Evolutionary conservation across 2,797 vertebrate genomes (phyloP), one percentile per base, ranked within the genome.

Genomic region (Falco peregrinus): DNA sequence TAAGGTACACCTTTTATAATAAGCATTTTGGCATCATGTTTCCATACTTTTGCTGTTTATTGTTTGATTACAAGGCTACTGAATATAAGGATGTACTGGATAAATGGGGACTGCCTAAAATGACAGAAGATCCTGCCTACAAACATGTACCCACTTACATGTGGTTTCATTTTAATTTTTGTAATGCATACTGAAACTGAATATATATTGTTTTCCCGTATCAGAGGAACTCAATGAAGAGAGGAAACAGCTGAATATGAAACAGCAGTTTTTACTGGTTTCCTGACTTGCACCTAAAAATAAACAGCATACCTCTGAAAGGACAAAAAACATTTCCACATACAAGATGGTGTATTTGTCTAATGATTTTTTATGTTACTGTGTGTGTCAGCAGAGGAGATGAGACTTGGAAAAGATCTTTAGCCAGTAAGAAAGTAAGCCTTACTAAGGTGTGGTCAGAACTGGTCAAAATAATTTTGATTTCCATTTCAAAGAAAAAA

Each of bases 21-120:
- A 70, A 92, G n/a, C 1, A 24, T 87, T 91, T 95, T 89, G 48
- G 16, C 37, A 68, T 39, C 12, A 43, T 33, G 6, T 94, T 93
- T 95, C 68, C 78, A 57, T 50, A 83, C 24, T 91, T 96, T 54
- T 84, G 17, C 53, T 76, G 17, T 64, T 94, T 90, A 85, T 93
- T 80, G 37, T 45, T 84, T 93, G 71, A 71, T 79, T 81, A 28
- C 11, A 75, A 82, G 15, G 90, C 26, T 94, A 86, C 68, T 76
- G 60, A 95, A 80, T 79, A 91, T 54, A 21, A 59, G 19, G 1
- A 28, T 69, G 35, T 73, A 68, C 10, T 77, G 33, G 33, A 56
- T 73, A 83, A 80, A 78, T 54, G 51, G 5, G 16, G 57, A 12
- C 48, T 61, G 29, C 13, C 17, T 59, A 77, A 92, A 86, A 69